Evolutionary conservation across 2,888 invertebrate species (phyloP).

Genomic region (Nycteola revayana): DNA sequence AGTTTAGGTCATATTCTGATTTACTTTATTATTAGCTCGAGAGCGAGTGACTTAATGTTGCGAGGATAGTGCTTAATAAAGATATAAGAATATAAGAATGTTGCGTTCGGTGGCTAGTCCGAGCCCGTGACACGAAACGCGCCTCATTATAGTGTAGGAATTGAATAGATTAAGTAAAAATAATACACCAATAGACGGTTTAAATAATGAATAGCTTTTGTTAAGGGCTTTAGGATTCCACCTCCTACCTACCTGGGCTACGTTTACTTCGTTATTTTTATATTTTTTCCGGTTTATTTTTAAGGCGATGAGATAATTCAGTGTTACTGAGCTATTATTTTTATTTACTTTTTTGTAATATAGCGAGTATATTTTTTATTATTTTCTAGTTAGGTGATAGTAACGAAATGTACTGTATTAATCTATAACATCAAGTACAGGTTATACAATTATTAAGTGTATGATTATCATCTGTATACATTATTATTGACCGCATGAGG

Average conservation of each 20-base stretch:
- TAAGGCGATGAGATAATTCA: constrained; percentile 55
- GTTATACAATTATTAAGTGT: constrained; percentile 35
- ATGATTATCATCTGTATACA: constrained; percentile 40
- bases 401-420: constrained; percentile 45
- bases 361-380: constrained; percentile 69
- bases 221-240: constrained; percentile 67
- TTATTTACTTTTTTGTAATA: constrained; percentile 67
- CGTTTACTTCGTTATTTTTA: constrained; percentile 39
- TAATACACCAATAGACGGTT: constrained; percentile 71
- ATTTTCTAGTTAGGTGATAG: constrained; percentile 61
- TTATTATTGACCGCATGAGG: constrained; percentile 32
- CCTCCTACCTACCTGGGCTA: constrained; percentile 65
- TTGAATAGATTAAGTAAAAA: constrained; percentile 77
- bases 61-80: constrained; percentile 45
- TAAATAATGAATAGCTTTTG: constrained; percentile 51
- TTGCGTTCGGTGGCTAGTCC: constrained; percentile 29
- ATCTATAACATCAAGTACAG: constrained; percentile 49
- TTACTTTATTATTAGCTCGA: constrained; percentile 31
- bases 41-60: constrained; percentile 47
- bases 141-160: constrained; percentile 73
- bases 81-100: no score
- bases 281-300: constrained; percentile 39
- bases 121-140: constrained; percentile 31
- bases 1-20: constrained; percentile 31
- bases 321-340: constrained; percentile 65